These are phyloP conservation scores for Euthynnus affinis DNA, from an alignment of 2,797 vertebrate genomes.

Conservation along the genomic window DNA sequence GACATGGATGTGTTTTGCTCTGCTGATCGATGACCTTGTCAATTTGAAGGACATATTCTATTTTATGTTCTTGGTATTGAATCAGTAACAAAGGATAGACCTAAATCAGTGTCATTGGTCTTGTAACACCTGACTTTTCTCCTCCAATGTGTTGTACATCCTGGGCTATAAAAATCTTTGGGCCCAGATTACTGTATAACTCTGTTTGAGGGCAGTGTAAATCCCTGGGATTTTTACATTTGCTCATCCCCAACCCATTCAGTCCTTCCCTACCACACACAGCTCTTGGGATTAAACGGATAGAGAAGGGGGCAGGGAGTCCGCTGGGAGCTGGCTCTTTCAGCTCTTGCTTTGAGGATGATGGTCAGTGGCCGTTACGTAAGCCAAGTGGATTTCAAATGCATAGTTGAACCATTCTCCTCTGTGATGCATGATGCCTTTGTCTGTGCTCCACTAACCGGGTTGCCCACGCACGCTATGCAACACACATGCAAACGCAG, in stretches of 20 bases:
- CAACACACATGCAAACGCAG: constrained; percentile 32
- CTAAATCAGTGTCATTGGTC: constrained; percentile 30
- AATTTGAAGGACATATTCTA: constrained; percentile 20
- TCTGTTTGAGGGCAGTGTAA: constrained; percentile 76
- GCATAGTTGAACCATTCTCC: constrained; percentile 65
- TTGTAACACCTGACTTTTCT: constrained; percentile 52
- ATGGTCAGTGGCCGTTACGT: constrained; percentile 79
- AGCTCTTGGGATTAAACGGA: constrained; percentile 80
- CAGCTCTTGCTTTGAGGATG: constrained; percentile 74
- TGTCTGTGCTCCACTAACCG: constrained; percentile 66
- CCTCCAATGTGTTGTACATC: constrained; percentile 44
- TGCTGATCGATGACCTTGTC: constrained; percentile 28
- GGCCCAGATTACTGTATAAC: constrained; percentile 77
- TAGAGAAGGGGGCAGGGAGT: constrained; percentile 68
- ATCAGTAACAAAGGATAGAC: constrained; percentile 23
- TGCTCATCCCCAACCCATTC: constrained; percentile 71
- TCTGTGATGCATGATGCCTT: constrained; percentile 64
- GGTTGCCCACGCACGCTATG: constrained; percentile 42
- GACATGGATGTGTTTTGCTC: not conserved
- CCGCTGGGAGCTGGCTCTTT: constrained; percentile 67
- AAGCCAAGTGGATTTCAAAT: constrained; percentile 78
- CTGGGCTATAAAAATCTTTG: constrained; percentile 63
- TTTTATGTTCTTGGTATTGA: constrained; percentile 25
- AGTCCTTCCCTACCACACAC: constrained; percentile 61
- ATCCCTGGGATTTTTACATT: constrained; percentile 82